Evolutionary conservation across 2,113 vertebrate genomes (phyloP), one percentile per base, ranked within the genome.

Genomic region (Labeo rohita): DNA sequence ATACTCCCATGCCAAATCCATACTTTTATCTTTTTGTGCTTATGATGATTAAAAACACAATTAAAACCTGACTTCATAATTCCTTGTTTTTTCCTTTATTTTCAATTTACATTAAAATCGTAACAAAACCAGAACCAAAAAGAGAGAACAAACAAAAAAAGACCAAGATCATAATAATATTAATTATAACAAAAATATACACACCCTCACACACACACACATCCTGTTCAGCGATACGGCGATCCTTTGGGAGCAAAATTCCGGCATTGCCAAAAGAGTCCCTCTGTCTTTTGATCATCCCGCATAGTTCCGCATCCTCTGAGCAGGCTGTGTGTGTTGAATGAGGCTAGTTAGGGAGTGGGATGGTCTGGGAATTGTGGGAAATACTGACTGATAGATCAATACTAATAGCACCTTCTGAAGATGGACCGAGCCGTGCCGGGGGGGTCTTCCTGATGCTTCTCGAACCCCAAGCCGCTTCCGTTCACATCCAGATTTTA

Each of bases 21-120:
- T 54, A 76, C 16, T 49, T 47, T 79, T 59, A 21, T 23, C 7
- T 39, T 16, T 61, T 59, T 74, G 65, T 54, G 21, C 18, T 52
- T 16, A 72, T 47, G 9, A 28, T 16, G 28, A 88, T 91, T 93
- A 90, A 85, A 88, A 87, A 91, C 87, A 90, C 92, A 93, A 90
- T 90, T 91, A 93, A 93, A 92, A 92, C 92, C 88, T 89, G 90
- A 91, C 88, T 89, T 92, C 89, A 89, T 92, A 89, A 88, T 91
- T 91, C 89, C 92, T 93, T 85, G 91, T 87, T 90, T 94, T 93
- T 94, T 94, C 91, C 88, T 94, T 95, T 95, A 95, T 95, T 96
- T 95, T 92, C 94, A 95, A 96, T 95, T 95, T 95, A 95, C 95
- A 95, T 95, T 92, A 93, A 94, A 95, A 93, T 92, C 93, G 92